These are phyloP conservation scores for Drosophila paracracens DNA, from an alignment of 2,888 invertebrate genomes.

Conservation along the genomic window DNA sequence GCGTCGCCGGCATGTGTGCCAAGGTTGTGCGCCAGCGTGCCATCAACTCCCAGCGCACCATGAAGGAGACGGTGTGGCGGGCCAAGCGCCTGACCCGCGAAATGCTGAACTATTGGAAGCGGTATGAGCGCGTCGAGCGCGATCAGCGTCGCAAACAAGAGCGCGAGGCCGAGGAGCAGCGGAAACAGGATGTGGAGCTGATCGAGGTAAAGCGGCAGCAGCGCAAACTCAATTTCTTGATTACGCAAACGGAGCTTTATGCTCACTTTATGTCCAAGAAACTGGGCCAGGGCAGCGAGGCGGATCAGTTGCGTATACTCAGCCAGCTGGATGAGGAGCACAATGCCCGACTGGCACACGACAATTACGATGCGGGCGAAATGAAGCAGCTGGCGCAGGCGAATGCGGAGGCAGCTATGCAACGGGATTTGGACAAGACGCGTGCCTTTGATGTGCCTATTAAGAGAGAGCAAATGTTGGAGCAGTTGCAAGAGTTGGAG, in stretches of 20 bases:
- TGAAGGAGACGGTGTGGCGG: conserved; percentile 96
- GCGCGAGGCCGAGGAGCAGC: conserved; percentile 97
- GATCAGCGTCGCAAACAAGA: conserved; percentile 93
- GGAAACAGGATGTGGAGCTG: conserved; percentile 94
- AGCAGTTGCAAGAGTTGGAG: conserved; percentile 42
- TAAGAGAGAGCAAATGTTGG: conserved; percentile 52
- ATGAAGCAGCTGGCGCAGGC: conserved; percentile 88
- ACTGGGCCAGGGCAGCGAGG: conserved; percentile 90
- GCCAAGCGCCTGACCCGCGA: conserved; percentile 96
- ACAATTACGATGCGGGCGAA: conserved; percentile 89
- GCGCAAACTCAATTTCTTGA: conserved; percentile 96
- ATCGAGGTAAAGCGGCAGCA: conserved; percentile 96
- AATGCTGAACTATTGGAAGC: conserved; percentile 96
- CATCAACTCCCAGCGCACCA: conserved; percentile 94
- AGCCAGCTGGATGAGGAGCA: conserved; percentile 94
- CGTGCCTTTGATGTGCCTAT: conserved; percentile 87
- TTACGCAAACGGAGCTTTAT: conserved; percentile 98
- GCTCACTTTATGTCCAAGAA: conserved; percentile 99
- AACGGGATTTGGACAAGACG: conserved; percentile 90
- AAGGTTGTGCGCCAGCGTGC: conserved; percentile 86
- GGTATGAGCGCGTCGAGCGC: conserved; percentile 96
- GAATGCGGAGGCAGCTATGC: conserved; percentile 94
- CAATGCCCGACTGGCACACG: conserved; percentile 90
- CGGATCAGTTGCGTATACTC: conserved; percentile 91
- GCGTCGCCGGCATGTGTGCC: conserved; percentile 93